These are phyloP conservation scores for Montipora sp. DNA, from an alignment of 64 coral and sea anemone genomes.

Conservation along the genomic window DNA sequence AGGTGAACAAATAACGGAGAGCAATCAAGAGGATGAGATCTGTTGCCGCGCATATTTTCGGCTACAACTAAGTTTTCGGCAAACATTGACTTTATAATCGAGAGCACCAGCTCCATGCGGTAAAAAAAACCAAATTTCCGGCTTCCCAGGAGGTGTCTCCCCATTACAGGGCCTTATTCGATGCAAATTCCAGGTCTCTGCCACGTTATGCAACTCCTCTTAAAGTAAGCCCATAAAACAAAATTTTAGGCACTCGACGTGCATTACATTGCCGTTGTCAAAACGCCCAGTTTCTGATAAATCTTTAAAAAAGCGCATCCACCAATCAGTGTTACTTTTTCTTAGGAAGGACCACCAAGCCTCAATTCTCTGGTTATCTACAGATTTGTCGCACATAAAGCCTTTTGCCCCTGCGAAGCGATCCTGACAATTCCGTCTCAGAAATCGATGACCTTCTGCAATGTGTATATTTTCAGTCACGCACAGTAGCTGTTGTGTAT, in stretches of 20 bases:
- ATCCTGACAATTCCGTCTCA: constrained; percentile 31
- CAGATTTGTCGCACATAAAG: not conserved
- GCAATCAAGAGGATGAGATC: constrained; percentile 26
- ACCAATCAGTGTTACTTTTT: no score
- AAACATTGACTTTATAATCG: constrained; percentile 12
- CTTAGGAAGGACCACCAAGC: no score
- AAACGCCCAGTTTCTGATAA: no score
- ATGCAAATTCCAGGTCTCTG: constrained; percentile 47
- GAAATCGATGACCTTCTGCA: constrained; percentile 39
- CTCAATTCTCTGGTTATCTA: no score
- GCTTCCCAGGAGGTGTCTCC: constrained; percentile 1
- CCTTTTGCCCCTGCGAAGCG: not conserved
- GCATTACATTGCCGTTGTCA: not conserved
- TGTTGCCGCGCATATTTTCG: not conserved
- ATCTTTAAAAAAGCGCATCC: no score
- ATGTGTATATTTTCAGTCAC: no score
- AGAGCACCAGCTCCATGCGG: no score
- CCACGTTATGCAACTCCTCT: constrained; percentile 38
- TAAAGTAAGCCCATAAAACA: constrained; percentile 1
- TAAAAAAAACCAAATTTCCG: not conserved
- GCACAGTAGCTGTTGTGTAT: no score
- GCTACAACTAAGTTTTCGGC: constrained; percentile 8
- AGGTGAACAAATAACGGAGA: constrained; percentile 31
- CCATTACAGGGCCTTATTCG: constrained; percentile 12
- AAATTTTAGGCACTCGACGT: constrained; percentile 4